Evolutionary conservation across 2,797 vertebrate species (phyloP), one percentile per base, ranked within the genome.

Genomic region (Cossypha heuglini): DNA sequence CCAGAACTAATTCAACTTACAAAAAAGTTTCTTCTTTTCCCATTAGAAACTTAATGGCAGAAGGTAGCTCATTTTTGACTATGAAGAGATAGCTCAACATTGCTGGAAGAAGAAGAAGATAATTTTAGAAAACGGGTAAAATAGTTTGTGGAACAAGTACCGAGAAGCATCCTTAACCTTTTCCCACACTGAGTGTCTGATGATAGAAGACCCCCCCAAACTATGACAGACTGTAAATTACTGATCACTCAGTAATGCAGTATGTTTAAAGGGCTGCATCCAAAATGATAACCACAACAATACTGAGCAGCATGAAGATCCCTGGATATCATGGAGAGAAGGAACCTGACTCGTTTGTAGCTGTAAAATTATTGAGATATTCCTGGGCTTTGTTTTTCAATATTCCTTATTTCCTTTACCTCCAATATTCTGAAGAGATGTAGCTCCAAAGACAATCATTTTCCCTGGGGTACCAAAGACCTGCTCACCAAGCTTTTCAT

Each of bases 21-120:
- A 49, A 88, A 95, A 96, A 97, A 11, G 31, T 4, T 75, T 98
- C 97, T 58, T 98, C 96, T 92, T 97, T 4, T 97, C 97, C 97
- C 84, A 97, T 97, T n/a, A 98, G 97, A 80, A 98, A 98, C 42
- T 97, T 97, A 90, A 98, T 97, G 95, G 98, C 98, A 62, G 97
- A 97, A 61, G 98, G 98, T 42, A 98, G 96, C 81, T 98, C 98
- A 86, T 98, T 98, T 97, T 98, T 98, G 16, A 98, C 98, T 95
- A 98, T 98, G 97, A 98, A 98, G 90, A 98, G 97, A 96, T 98
- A 98, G 94, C 98, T 98, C 94, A 98, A 90, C 96, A 98, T 98
- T 67, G 98, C 98, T 98, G 94, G 67, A 80, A 84, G 82, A 95
- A 97, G 26, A 93, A 97, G 64, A 87, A 94, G 68, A 54, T 62